phyloP scores from a whole-genome alignment of 1,140 invertebrate genomes.

The Eurosta solidaginis region DNA sequence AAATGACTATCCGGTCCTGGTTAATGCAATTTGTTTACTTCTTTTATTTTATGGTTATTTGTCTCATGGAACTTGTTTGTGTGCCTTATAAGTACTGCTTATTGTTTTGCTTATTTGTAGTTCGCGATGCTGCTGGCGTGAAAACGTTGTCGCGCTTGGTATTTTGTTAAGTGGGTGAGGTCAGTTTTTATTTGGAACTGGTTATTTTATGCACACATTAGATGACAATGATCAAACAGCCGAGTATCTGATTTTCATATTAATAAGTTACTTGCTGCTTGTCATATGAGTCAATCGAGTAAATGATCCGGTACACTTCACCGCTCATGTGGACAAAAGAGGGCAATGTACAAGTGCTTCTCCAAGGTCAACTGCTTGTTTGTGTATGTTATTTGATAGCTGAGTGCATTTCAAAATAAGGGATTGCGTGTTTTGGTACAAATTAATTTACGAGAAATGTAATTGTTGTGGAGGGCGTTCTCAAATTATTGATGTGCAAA shows the following conservation, averaged over 20 bases:
- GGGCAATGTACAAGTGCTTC: not conserved
- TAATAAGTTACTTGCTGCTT: not conserved
- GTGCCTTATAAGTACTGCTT: no score
- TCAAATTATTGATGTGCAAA: no score
- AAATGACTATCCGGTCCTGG: not conserved
- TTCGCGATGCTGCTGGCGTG: no score
- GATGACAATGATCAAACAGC: not conserved
- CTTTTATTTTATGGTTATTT: not conserved
- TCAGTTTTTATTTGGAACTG: constrained; percentile 2
- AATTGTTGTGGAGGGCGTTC: no score
- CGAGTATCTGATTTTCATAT: not conserved
- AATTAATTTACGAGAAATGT: no score
- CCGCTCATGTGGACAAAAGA: not conserved
- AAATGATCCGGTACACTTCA: not conserved
- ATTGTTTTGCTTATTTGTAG: no score
- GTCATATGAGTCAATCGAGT: not conserved
- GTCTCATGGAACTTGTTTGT: not conserved
- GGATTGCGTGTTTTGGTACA: no score
- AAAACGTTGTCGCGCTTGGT: not conserved
- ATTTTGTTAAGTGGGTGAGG: not conserved
- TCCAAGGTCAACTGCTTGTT: not conserved
- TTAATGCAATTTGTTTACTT: not conserved
- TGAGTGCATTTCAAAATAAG: no score
- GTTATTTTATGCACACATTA: not conserved
- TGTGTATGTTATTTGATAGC: no score